Base-by-base conservation (phyloP, 2,888 invertebrate species). In the Gastrophysa polygoni region DNA sequence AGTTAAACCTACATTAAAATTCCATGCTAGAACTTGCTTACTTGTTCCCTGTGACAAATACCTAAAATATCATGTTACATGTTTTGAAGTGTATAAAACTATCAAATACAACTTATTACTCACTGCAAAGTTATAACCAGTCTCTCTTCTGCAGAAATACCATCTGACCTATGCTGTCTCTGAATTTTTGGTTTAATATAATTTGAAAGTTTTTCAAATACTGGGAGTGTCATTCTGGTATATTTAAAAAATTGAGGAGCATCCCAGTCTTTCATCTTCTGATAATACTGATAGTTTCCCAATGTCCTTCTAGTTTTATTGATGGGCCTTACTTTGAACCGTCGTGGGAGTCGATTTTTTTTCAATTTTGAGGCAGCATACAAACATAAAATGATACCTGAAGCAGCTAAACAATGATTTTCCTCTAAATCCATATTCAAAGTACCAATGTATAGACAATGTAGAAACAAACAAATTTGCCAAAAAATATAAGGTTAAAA, bases 91-190 rank as follows among this genome's bases (percentile, higher is more conserved):
- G 38, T 18, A 43, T n/a, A n/a, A n/a, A n/a, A n/a, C n/a, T n/a
- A n/a, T n/a, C n/a, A n/a, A n/a, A n/a, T n/a, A n/a, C n/a, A n/a
- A n/a, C n/a, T n/a, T n/a, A n/a, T n/a, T n/a, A 57, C 65, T 56
- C 67, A 66, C 66, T 63, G 60, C 28, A 66, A 48, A 57, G 66
- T 66, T 44, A 66, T 57, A 20, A 51, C 43, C n/a, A 64, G 48
- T 17, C 62, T 49, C 21, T 56, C 52, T 49, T 63, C 66, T 20
- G 61, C 21, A 10, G 49, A 38, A 20, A 67, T 65, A 24, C 55
- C 58, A 63, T 67, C 67, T 18, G 50, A 43, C 8, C 46, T 20
- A 14, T 43, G 14, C n/a, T 60, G 57, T 55, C 34, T 65, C 11
- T 1, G 3, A 10, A 66, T 57, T 32, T 48, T 46, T 1, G 48